Conservation (phyloP, 2,113 vertebrate genomes). For the Gulo gulo region DNA sequence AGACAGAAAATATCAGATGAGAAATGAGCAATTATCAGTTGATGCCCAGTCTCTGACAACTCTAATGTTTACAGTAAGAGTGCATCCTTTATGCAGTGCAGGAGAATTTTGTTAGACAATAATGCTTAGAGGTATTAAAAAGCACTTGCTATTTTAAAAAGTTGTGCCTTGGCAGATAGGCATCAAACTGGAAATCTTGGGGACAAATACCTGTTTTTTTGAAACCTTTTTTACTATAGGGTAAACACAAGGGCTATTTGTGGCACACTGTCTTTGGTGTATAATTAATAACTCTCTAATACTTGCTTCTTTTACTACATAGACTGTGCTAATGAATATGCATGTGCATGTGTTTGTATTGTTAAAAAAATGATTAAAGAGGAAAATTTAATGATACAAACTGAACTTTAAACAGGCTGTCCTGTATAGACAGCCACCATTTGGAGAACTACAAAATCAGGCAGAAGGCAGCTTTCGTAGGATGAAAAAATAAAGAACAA, state of each 20-base stretch:
- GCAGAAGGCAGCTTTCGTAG: neutral
- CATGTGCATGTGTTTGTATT: neutral
- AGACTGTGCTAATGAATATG: neutral
- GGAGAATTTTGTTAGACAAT: neutral
- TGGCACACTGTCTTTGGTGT: neutral
- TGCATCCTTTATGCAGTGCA: neutral
- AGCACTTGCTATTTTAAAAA: neutral
- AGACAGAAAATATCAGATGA: constrained; percentile 57
- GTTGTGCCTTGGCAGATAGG: neutral
- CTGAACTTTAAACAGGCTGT: neutral
- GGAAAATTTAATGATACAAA: neutral
- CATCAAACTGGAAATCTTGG: neutral
- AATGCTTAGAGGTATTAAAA: neutral
- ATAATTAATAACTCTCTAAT: neutral
- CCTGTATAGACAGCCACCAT: neutral
- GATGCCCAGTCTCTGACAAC: neutral
- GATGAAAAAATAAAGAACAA: neutral
- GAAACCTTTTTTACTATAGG: neutral
- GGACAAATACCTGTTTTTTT: neutral
- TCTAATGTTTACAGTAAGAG: constrained; percentile 32
- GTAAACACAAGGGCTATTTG: neutral
- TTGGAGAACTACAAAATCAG: neutral
- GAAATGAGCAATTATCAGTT: constrained; percentile 57
- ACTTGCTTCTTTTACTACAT: neutral
- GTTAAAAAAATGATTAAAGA: neutral